Base-by-base conservation (phyloP, 2,888 invertebrate genomes). In the Allophyes oxyacanthae region DNA sequence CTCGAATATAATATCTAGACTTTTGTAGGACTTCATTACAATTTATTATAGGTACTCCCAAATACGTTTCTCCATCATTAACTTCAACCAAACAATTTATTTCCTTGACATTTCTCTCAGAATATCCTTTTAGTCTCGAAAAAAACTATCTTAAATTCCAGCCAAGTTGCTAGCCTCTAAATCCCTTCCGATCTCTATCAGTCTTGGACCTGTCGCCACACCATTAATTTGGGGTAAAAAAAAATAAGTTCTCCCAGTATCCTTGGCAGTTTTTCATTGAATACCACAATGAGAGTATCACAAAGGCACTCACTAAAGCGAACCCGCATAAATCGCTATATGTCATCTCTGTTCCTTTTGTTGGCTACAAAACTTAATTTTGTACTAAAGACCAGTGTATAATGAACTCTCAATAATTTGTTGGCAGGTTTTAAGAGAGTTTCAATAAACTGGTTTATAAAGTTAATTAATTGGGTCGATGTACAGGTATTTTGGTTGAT, bases 261-360 rank as follows among this genome's bases (percentile, higher is more conserved):
- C 56, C 63, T 66, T 60, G 57, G 62, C 75, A 77, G 75, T 81
- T 81, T 78, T 74, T 81, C 81, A 79, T 82, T 75, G 78, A 79
- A 83, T 79, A 71, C 65, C 73, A 57, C 65, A 79, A 72, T 75
- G 83, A 81, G 83, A 79, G 68, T 73, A 74, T 73, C 75, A 86
- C 84, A 87, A 87, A 84, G 77, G 81, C 63, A 59, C 52, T 58
- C 50, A 58, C 69, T 62, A 64, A 61, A 62, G 30, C 53, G 59
- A 59, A 72, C 78, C 81, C 82, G 79, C 82, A 87, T 88, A 87
- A 87, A 87, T 87, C 86, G 84, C 80, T 78, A 76, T 75, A 80
- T 77, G 86, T 84, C 87, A 86, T 84, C 79, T 81, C 79, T 72
- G 73, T 67, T 71, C 68, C 78, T 81, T 83, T 87, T 85, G 84